Evolutionary conservation across 2,888 invertebrate species (phyloP), one percentile per base, ranked within the genome.

Genomic region (Amphipoea lucens): DNA sequence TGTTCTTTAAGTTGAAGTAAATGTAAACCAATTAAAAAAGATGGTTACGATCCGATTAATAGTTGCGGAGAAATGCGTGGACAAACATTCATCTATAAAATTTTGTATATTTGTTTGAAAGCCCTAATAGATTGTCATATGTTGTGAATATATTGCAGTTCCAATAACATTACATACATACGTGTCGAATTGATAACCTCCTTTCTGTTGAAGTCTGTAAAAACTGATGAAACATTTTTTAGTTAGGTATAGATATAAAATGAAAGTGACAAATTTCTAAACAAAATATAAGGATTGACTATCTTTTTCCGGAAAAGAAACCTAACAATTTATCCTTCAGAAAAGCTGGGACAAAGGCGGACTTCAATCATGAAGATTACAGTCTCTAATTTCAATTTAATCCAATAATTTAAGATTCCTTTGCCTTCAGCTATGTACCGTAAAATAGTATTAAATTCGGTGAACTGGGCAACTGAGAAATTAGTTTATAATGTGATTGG

Each of bases 331-430:
- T 77, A 84, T 80, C 63, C 66, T 48, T 73, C 57, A 72, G 69
- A 72, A 71, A 85, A 81, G 74, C 68, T 78, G 71, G 45, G 73
- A 86, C 82, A 84, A 80, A 76, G 76, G 29, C 78, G 51, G 78
- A 83, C 79, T 88, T 82, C 80, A 82, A 87, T 88, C 78, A 76
- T 79, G 80, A 83, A 88, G 85, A 89, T 86, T 84, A 86, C 81
- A 82, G 84, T 76, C 76, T 85, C 85, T 84, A 85, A 86, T 87
- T 89, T 89, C 81, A 85, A 82, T 88, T 69, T 82, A 85, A 87
- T 82, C 78, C 80, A 82, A 82, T 84, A 87, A 87, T 84, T 88
- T 79, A 76, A 78, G 76, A 80, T 88, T 81, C 83, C 78, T 82
- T 78, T 83, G 79, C 82, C 78, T 82, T 82, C 67, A 68, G 84